phyloP scores from a whole-genome alignment of 37 sponge, comb jelly and placozoan species.

The Axinella damicornis region DNA sequence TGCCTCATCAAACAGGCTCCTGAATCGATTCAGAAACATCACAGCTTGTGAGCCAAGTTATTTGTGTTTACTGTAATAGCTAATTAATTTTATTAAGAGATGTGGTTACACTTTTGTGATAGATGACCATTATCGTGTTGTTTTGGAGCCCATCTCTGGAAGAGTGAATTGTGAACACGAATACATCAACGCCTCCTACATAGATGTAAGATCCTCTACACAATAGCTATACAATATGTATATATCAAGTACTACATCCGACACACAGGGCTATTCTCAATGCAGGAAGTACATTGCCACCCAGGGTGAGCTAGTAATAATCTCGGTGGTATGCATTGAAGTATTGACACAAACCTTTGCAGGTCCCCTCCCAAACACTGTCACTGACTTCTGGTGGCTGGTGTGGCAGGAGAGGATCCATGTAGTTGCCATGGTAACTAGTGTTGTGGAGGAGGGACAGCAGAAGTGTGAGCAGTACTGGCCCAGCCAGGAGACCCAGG shows the following conservation, averaged over 20 bases:
- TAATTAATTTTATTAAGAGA: neutral
- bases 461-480: too few relatives aligned
- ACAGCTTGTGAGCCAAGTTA: conserved; percentile 37
- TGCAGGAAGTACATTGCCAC: conserved; percentile 67
- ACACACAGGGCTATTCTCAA: conserved; percentile 27
- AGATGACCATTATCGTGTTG: conserved; percentile 68
- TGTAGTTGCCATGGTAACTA: too few relatives aligned
- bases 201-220: conserved; percentile 44
- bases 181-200: conserved; percentile 75
- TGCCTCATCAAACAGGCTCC: conserved; percentile 13
- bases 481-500: too few relatives aligned
- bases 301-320: conserved; percentile 42
- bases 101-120: neutral
- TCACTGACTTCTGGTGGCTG: too few relatives aligned
- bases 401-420: too few relatives aligned
- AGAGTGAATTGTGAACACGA: neutral
- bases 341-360: too few relatives aligned
- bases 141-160: conserved; percentile 18
- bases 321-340: too few relatives aligned
- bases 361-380: too few relatives aligned
- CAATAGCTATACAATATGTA: neutral
- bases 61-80: neutral
- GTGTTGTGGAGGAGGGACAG: too few relatives aligned
- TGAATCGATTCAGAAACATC: conserved; percentile 57
- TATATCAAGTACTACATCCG: neutral